These are phyloP conservation scores for Polymixis flavicincta DNA, from an alignment of 2,888 invertebrate genomes.

Conservation along the genomic window DNA sequence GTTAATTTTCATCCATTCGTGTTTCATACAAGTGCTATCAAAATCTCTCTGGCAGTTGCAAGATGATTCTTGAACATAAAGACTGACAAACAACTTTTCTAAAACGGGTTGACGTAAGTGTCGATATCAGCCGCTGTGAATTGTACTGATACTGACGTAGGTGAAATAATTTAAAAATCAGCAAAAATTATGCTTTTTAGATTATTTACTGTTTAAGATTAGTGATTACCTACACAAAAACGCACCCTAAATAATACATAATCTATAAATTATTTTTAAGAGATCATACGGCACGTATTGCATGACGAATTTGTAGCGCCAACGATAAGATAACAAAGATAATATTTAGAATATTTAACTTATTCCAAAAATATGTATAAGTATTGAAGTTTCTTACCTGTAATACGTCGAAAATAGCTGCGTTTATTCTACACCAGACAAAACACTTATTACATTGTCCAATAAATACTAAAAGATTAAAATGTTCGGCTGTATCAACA, in stretches of 20 bases:
- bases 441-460: slow-evolving; percentile 24
- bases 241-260: background rate
- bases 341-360: background rate
- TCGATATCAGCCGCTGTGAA: background rate
- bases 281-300: background rate
- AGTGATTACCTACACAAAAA: background rate
- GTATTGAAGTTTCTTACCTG: slow-evolving; percentile 18
- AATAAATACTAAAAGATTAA: slow-evolving; percentile 29
- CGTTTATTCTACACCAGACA: slow-evolving; percentile 17
- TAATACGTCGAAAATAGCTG: background rate
- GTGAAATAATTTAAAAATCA: background rate
- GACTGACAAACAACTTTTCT: background rate
- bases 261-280: background rate
- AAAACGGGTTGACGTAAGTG: background rate
- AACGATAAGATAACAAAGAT: background rate
- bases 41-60: background rate
- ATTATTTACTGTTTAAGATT: background rate
- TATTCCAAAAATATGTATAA: background rate
- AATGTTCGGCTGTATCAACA: slow-evolving; percentile 16
- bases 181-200: background rate
- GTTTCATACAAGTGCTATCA: background rate
- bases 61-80: background rate
- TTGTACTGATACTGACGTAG: too few relatives aligned
- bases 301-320: slow-evolving; percentile 1
- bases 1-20: background rate